Evolutionary conservation across 2,888 invertebrate genomes (phyloP), one percentile per base, ranked within the genome.

Genomic region (Onthophagus sagittarius): DNA sequence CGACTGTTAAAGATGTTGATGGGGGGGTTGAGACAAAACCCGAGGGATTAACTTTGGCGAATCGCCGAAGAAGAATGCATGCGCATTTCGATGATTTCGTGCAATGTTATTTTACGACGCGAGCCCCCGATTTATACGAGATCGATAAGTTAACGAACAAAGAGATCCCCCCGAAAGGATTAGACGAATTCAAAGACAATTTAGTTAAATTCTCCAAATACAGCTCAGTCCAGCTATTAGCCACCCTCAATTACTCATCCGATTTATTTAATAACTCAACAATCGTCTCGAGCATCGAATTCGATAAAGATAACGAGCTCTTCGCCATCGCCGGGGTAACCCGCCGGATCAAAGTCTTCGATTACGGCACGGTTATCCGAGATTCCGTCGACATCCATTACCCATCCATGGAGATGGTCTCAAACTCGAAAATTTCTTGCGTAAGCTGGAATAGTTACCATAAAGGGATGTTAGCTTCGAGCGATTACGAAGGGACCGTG

Each of bases 321-420:
- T 97, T 98, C 86, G 97, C 97, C 0, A 96, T 98, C 79, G 97
- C 97, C 39, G 97, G 98, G 2, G 97, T 98, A 9, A 97, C 97
- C 0, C 96, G 96, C 84, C 90, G 95, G 75, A 97, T 98, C 74
- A 97, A 97, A 87, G 93, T 96, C 71, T 97, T 94, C 86, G 96
- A 97, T 84, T 97, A 95, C 85, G 91, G 92, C 63, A 90, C 92
- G 32, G 95, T 97, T 62, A 91, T 96, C 65, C 89, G 93, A 69
- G 95, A 96, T 84, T 90, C 92, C 0, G 94, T 96, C 14, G 96
- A 96, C 84, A 93, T 96, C 77, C 97, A 97, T 86, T 97, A 96
- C 86, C 97, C 98, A 6, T 92, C 93, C 82, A 91, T 92, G 6
- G 97, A 97, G 86, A 96, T 98, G 94, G 88, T 93, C 75, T 96